phyloP scores from a whole-genome alignment of 2,113 vertebrate genomes.

The Hylia prasina region DNA sequence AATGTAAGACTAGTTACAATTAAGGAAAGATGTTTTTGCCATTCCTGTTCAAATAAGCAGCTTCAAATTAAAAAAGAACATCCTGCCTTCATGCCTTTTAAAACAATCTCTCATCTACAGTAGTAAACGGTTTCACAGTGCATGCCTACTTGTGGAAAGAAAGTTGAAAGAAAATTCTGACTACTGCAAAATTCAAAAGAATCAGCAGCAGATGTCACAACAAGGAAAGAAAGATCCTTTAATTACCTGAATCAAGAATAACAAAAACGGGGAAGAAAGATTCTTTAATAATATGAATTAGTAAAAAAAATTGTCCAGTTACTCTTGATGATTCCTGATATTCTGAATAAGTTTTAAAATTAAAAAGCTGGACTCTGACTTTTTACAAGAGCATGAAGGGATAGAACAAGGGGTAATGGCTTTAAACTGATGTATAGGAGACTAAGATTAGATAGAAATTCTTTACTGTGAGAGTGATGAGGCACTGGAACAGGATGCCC shows the following conservation, averaged over 20 bases:
- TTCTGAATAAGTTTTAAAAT: background rate
- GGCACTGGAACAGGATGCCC: background rate
- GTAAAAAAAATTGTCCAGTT: background rate
- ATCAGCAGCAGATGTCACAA: background rate
- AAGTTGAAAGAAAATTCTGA: background rate
- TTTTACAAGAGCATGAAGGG: background rate
- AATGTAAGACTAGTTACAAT: background rate
- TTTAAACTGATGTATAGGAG: background rate
- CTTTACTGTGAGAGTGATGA: background rate
- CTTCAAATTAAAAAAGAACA: background rate
- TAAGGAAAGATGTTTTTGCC: background rate
- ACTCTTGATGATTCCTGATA: background rate
- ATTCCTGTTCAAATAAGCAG: background rate
- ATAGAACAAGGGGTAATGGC: background rate
- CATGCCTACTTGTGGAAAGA: background rate
- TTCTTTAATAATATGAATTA: background rate
- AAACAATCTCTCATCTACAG: background rate
- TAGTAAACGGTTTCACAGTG: background rate
- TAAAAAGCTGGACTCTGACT: background rate
- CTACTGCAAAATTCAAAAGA: background rate
- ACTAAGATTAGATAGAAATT: background rate
- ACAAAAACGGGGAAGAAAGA: background rate
- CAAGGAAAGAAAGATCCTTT: background rate
- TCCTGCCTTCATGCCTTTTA: background rate
- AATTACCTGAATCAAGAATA: background rate